Percentiles rank a stretch among this genome's conserved stretches.
Conservation (phyloP, 2,888 invertebrate species). For the Pollenia griseotomentosa region DNA sequence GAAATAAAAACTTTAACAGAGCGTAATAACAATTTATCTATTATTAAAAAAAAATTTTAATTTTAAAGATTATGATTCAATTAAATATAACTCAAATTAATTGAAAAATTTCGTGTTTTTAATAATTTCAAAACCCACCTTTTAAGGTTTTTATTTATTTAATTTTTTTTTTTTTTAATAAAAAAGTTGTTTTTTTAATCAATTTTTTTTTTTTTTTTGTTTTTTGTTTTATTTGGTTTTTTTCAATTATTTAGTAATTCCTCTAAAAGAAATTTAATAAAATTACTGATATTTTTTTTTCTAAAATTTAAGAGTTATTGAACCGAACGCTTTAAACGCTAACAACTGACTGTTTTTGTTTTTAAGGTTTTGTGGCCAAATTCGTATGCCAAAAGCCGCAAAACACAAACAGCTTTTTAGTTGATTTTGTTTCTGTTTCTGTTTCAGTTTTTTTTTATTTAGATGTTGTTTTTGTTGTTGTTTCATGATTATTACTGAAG, state of each 20-base stretch:
- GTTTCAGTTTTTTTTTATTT: conserved; percentile 21
- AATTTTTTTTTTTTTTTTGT: background rate
- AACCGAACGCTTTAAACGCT: conserved; percentile 65
- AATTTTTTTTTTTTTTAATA: conserved; percentile 13
- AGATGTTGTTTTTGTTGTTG: conserved; percentile 27
- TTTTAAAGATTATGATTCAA: background rate
- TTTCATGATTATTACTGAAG: conserved; percentile 62
- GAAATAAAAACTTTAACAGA: conserved; percentile 26
- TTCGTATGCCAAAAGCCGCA: conserved; percentile 67
- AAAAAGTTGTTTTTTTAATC: conserved; percentile 33
- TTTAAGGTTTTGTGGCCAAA: conserved; percentile 66
- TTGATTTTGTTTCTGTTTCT: conserved; percentile 49
- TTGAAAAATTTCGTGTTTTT: conserved; percentile 17
- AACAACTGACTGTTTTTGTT: conserved; percentile 51
- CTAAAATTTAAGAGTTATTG: conserved; percentile 24
- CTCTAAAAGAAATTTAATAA: background rate
- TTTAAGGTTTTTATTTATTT: conserved; percentile 13
- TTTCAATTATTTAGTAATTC: background rate
- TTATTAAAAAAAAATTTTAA: background rate
- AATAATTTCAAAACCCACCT: conserved; percentile 43
- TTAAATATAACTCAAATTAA: background rate
- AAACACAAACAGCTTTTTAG: conserved; percentile 60
- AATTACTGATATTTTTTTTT: background rate
- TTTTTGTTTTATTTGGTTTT: conserved; percentile 22
- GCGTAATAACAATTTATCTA: conserved; percentile 2